Evolutionary conservation across 2,888 invertebrate genomes (phyloP).

Genomic region (Cephus rjabovi): DNA sequence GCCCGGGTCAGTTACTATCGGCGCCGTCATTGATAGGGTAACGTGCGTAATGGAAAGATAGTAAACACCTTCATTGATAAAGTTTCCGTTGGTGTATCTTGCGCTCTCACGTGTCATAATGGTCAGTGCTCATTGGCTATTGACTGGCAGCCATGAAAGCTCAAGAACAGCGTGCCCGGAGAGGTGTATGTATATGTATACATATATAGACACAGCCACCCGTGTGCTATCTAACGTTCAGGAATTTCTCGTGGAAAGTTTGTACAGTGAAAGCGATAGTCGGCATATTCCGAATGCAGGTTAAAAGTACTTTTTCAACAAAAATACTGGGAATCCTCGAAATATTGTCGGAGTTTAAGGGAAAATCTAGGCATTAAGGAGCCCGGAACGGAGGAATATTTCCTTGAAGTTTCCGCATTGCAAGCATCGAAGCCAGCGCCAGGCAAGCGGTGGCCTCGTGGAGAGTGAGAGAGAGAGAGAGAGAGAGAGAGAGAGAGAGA

Average conservation of each 20-base stretch:
- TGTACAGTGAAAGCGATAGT: too few relatives aligned
- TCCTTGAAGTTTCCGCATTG: constrained; percentile 5
- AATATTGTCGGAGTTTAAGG: not conserved
- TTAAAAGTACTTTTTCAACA: too few relatives aligned
- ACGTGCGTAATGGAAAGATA: constrained; percentile 33
- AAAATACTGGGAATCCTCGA: too few relatives aligned
- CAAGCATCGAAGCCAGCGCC: constrained; percentile 1
- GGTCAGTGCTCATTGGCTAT: too few relatives aligned
- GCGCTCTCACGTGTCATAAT: too few relatives aligned
- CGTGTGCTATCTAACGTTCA: too few relatives aligned
- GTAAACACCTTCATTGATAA: constrained; percentile 45
- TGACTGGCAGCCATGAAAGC: too few relatives aligned
- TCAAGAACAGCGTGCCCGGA: too few relatives aligned
- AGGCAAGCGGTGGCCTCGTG: not conserved
- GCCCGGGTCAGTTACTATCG: constrained; percentile 30
- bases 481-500: constrained; percentile 16
- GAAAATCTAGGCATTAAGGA: not conserved
- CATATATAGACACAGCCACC: too few relatives aligned
- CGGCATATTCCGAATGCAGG: too few relatives aligned
- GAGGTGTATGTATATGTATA: too few relatives aligned
- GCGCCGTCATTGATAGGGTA: constrained; percentile 34
- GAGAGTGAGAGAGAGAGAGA: constrained; percentile 17
- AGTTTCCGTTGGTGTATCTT: constrained; percentile 10
- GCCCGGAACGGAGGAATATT: constrained; percentile 1
- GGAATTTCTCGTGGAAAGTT: too few relatives aligned